Base-by-base conservation (phyloP, 2,888 invertebrate species). In the Athalia cordata region DNA sequence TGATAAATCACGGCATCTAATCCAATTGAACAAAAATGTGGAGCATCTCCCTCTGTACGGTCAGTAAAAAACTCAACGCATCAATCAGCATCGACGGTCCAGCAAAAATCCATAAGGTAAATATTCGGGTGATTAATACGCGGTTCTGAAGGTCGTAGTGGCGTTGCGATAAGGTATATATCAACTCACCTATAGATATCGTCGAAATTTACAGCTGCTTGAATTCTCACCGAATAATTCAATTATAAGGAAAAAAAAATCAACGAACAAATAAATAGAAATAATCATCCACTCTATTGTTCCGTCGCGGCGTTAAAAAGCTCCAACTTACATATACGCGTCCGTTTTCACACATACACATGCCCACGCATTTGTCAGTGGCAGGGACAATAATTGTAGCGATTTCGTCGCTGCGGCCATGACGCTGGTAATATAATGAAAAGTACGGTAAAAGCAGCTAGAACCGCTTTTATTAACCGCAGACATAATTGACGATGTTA, bases 121-220 rank as follows among this genome's bases (percentile, higher is more conserved):
- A 75, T 75, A 75, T 75, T 64, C 43, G 75, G 50, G 61, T 75
- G 62, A 62, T 75, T 62, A 57, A 62, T 75, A 47, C 72, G 47
- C 45, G 29, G 29, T 29, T 29, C 29, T 29, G 29, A 29, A 29
- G 29, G 29, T 29, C 29, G 29, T 29, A 29, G 29, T 29, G 29
- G 29, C n/a, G 47, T 72, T 15, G 72, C 52, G 13, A 47, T 59
- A n/a, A n/a, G n/a, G n/a, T 13, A 57, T 72, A 13, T n/a, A 62
- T 13, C 59, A 47, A 72, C 59, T 59, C 6, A 59, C 72, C 57
- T 45, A 47, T 11, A 59, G 72, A 7, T 55, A n/a, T n/a, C 43
- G 57, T 47, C 11, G 13, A 45, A n/a, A 13, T 59, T 15, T 7
- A 45, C 15, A 13, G n/a, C 5, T 47, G 13, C 8, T n/a, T n/a